Conservation (phyloP, 2,113 vertebrate genomes). For the Meleagris gallopavo region DNA sequence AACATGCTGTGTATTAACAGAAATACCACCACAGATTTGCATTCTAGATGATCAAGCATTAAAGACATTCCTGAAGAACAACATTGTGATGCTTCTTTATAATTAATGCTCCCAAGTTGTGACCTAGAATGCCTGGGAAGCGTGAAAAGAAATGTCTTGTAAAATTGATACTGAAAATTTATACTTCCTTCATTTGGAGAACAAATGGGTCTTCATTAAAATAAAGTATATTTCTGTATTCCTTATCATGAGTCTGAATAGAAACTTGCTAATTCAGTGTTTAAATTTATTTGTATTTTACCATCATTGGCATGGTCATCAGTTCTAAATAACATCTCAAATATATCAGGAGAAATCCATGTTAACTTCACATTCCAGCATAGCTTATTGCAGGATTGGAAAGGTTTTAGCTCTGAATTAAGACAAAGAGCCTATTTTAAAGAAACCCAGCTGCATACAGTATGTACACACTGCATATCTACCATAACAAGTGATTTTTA, state of each 20-base stretch:
- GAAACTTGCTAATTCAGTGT: conserved; percentile 22
- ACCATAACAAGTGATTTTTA: not conserved
- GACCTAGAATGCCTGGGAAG: not conserved
- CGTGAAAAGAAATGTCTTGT: not conserved
- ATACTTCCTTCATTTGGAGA: not conserved
- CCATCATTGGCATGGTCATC: not conserved
- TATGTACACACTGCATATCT: not conserved
- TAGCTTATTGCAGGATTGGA: not conserved
- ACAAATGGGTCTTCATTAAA: not conserved
- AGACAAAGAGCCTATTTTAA: not conserved
- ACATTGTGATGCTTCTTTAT: not conserved
- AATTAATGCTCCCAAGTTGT: not conserved
- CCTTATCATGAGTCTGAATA: not conserved
- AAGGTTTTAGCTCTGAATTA: not conserved
- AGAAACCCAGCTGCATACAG: not conserved
- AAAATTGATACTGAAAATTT: not conserved
- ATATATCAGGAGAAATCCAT: not conserved
- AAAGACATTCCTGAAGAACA: not conserved
- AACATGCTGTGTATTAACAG: not conserved
- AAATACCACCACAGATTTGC: conserved; percentile 6
- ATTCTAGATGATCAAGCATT: conserved; percentile 15
- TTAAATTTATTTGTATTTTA: conserved; percentile 13
- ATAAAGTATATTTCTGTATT: not conserved
- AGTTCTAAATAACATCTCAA: conserved; percentile 5
- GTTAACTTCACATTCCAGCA: not conserved